Base-by-base conservation (phyloP, 2,797 vertebrate species). In the Anabacerthia variegaticeps region DNA sequence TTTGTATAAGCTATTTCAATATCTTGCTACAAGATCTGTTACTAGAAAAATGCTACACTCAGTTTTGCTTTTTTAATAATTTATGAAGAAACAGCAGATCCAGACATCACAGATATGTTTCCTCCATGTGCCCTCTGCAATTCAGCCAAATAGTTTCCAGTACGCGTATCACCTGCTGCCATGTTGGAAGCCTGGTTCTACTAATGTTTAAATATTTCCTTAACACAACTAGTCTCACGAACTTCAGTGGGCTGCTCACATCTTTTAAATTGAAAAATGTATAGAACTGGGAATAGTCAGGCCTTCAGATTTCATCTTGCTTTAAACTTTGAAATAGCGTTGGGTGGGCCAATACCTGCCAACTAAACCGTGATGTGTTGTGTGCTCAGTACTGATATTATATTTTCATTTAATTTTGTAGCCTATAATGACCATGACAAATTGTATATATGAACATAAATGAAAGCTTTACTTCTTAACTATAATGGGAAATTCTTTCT, bases 341-440 rank as follows among this genome's bases (percentile, higher is more conserved):
- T 54, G 20, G 6, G 8, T 49, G n/a, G 46, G 36, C 15, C 66
- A 87, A 79, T 36, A 54, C 26, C 41, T 55, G 27, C 20, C 54
- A 28, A 41, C 22, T 61, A 41, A 74, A 68, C 21, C 41, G 26
- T 62, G 43, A 69, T 8, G 8, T 72, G 20, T 37, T 8, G 10
- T 37, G 55, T 6, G 9, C 11, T 73, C 65, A n/a, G 48, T 39
- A 90, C 14, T 49, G 41, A 41, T 36, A 66, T 12, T 32, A 68
- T 24, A 80, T 44, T 80, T 91, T 72, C 67, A 67, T 66, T 89
- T 21, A 36, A 37, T 62, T 89, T 71, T 91, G 39, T 58, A 80
- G 51, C 8, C 59, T n/a, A 18, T 55, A 66, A 73, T 43, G n/a
- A 69, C 26, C 20, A 74, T 24, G 15, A 43, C 46, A 43, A 76